A percentile compares a stretch with the other conserved stretches of the same genome.
phyloP scores from a whole-genome alignment of 2,113 vertebrate species.

The Tautogolabrus adspersus region DNA sequence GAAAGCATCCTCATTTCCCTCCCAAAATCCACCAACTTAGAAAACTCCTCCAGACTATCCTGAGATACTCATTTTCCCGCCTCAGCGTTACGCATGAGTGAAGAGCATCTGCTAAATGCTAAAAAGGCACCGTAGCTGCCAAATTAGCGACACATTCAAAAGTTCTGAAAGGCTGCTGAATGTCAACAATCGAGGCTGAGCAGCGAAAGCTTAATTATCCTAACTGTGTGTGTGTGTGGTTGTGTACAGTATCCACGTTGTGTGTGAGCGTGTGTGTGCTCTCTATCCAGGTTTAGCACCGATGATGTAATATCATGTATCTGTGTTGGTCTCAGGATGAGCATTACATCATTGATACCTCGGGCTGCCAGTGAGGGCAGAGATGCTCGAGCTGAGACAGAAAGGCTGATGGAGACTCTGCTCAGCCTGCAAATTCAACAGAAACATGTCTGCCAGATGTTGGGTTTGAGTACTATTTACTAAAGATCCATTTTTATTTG shows the following conservation, averaged over 20 bases:
- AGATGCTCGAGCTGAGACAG: constrained; percentile 43
- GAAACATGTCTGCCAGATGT: background rate
- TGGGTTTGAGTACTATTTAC: background rate
- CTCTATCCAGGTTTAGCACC: constrained; percentile 55
- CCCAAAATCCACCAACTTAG: constrained; percentile 68
- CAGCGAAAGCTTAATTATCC: constrained; percentile 79
- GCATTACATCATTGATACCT: constrained; percentile 78
- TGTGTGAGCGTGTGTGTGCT: constrained; percentile 42
- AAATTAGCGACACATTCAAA: constrained; percentile 84
- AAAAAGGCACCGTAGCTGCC: constrained; percentile 72
- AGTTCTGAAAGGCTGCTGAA: constrained; percentile 79
- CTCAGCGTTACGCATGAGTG: constrained; percentile 61
- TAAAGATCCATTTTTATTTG: too few species aligned
- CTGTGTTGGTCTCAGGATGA: constrained; percentile 64
- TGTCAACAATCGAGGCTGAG: constrained; percentile 79
- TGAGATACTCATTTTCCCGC: constrained; percentile 61
- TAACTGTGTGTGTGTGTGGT: constrained; percentile 56
- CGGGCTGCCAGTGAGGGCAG: constrained; percentile 48
- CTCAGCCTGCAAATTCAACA: constrained; percentile 14
- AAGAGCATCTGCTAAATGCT: constrained; percentile 80
- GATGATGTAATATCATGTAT: constrained; percentile 79
- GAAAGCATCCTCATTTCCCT: constrained; percentile 72
- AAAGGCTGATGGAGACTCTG: background rate
- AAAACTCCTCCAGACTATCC: constrained; percentile 71
- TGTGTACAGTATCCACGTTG: constrained; percentile 42